Percentiles rank a stretch among this genome's conserved stretches.
Evolutionary conservation across 2,888 invertebrate genomes (phyloP).

Genomic region (Lycia hirtaria): DNA sequence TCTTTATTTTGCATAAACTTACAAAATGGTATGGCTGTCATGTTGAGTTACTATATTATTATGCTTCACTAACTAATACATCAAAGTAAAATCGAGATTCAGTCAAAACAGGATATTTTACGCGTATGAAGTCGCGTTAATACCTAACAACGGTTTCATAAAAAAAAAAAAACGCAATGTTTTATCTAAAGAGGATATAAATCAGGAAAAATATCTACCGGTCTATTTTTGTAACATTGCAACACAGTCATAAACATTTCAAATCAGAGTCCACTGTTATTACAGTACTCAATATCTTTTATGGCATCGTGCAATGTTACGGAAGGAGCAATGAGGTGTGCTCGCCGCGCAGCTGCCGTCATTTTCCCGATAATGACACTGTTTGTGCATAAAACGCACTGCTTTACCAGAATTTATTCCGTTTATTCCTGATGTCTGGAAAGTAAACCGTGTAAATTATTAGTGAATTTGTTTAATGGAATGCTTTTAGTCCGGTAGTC

Average conservation of each 20-base stretch:
- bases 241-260: slow-evolving; percentile 40
- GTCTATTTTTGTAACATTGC: slow-evolving; percentile 9
- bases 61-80: too few relatives aligned
- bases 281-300: slow-evolving; percentile 76
- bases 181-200: too few relatives aligned
- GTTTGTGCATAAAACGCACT: slow-evolving; percentile 58
- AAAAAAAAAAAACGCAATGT: too few relatives aligned
- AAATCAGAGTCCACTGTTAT: slow-evolving; percentile 54
- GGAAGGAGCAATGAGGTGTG: slow-evolving; percentile 82
- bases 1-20: too few relatives aligned
- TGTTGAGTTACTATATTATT: too few relatives aligned
- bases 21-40: too few relatives aligned
- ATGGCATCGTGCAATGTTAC: slow-evolving; percentile 78
- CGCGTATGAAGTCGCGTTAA: too few relatives aligned
- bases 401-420: slow-evolving; percentile 51
- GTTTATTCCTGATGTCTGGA: slow-evolving; percentile 22
- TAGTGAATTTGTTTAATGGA: slow-evolving; percentile 36
- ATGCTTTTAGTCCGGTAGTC: slow-evolving; percentile 19
- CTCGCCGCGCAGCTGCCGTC: slow-evolving; percentile 74
- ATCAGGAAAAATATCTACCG: too few relatives aligned
- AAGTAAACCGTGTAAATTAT: slow-evolving; percentile 36
- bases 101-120: too few relatives aligned
- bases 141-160: too few relatives aligned
- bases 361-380: slow-evolving; percentile 65
- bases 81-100: too few relatives aligned